Evolutionary conservation across 1,140 invertebrate species (phyloP), one percentile per base, ranked within the genome.

Genomic region (Drosophila subobscura): DNA sequence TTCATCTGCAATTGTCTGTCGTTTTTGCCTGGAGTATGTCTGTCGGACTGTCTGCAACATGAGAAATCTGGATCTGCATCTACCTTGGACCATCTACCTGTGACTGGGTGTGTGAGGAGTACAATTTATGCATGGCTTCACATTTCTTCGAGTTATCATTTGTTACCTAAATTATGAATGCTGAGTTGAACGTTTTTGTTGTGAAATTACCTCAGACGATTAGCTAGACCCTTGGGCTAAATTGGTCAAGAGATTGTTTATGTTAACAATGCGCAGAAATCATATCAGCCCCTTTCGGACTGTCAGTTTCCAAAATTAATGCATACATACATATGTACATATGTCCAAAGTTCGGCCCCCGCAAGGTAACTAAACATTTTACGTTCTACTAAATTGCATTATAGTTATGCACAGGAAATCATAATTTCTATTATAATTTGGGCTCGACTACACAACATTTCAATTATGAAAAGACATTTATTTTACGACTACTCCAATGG

Each of bases 121-220:
- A 27, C 5, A 88, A 86, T 86, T 88, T 86, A 88, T 86, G 81
- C 81, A 78, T 88, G 81, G 83, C 42, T 86, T 89, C 83, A 88
- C 73, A 86, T 86, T 88, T 86, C 83, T 88, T 88, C 84, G 83
- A 86, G 83, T 88, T 86, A 88, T 88, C 83, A 86, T 86, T 86
- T 86, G 78, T 88, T 88, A 86, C 83, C 50, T 86, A 83, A 86
- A 86, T 88, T 86, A 88, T 86, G 80, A 81, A 84, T 83, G 81
- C 88, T 86, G 81, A 88, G 78, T 81, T 79, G 60, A 54, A 80
- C 33, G 83, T 77, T 88, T 85, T 81, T 81, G 81, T 33, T 88
- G 61, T 64, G 52, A 57, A 75, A 77, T 81, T 81, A 85, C 79
- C 76, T 55, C 57, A 79, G 80, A 72, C 80, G 77, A 85, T 84